Base-by-base conservation (phyloP, 2,888 invertebrate species). In the Aricia artaxerxes region DNA sequence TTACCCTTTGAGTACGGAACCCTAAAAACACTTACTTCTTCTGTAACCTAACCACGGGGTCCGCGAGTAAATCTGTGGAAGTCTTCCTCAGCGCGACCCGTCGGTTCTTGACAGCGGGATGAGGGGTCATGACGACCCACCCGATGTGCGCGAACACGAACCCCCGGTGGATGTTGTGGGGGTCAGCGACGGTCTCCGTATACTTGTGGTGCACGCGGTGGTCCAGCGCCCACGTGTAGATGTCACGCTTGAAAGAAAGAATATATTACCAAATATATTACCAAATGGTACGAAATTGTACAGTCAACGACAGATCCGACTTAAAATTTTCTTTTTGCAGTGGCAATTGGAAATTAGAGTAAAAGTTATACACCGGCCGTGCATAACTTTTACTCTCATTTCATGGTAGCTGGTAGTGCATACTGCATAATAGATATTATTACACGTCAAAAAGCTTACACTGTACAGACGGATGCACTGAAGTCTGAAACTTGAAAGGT, bases 111-210 rank as follows among this genome's bases (percentile, higher is more conserved):
- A 97, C 97, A 3, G 96, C 95, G 0, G 97, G 97, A 88, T 97
- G 98, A 0, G 98, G 98, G 0, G 97, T 97, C 0, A 97, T 94
- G 78, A 98, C 96, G 73, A 99, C 92, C 99, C 99, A 99, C 7
- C 98, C 99, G 9, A 99, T 97, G 88, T 99, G 99, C 0, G 98
- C 96, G 88, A 98, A 99, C 94, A 97, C 97, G 90, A 98, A 98
- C 13, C 99, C 99, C 69, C 98, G 94, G 77, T 96, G 95, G 1
- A 97, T 97, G 90, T 98, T 97, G 87, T 97, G 97, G 0, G 97
- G 97, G 89, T 98, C 98, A 0, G 98, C 97, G 81, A 97, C 97
- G 0, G 98, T 97, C 91, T 98, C 98, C 57, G 97, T 96, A 90
- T 97, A 98, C 87, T 98, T 98, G 91, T 98, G 98, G 88, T 98